A percentile compares a stretch with the other conserved stretches of the same genome.
Evolutionary conservation across 2,113 vertebrate genomes (phyloP).

Genomic region (Herpetotheres cachinnans): DNA sequence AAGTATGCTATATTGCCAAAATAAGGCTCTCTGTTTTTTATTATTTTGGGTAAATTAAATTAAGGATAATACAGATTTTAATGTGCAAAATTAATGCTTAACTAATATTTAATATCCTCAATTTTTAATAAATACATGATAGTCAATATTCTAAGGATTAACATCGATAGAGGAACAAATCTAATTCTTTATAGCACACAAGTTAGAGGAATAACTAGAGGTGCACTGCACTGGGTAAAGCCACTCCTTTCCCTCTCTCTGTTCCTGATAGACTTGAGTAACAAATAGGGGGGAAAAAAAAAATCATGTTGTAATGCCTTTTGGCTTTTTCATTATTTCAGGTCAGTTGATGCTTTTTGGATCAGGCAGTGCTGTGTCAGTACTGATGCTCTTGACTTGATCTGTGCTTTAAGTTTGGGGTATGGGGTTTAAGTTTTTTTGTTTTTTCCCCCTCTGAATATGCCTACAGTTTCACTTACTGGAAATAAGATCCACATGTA

Average conservation of each 20-base stretch:
- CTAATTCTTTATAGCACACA: background rate
- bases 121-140: conserved; percentile 29
- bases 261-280: background rate
- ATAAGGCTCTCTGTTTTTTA: conserved; percentile 25
- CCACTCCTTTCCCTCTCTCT: background rate
- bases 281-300: too few relatives aligned
- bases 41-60: conserved; percentile 61
- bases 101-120: conserved; percentile 44
- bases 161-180: conserved; percentile 19
- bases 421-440: background rate
- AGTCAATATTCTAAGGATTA: conserved; percentile 51
- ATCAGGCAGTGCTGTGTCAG: background rate
- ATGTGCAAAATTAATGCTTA: conserved; percentile 45
- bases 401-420: background rate
- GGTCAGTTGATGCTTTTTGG: background rate
- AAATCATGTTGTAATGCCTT: background rate
- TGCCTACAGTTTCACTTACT: background rate
- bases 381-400: background rate
- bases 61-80: conserved; percentile 51
- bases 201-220: background rate
- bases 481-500: background rate
- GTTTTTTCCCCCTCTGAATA: background rate
- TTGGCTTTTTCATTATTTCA: background rate
- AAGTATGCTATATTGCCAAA: conserved; percentile 48
- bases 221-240: background rate